These are phyloP conservation scores for Calvadosia cruxmelitensis DNA, from an alignment of 30 jellyfish, hydroid and myxozoan genomes.

Conservation along the genomic window DNA sequence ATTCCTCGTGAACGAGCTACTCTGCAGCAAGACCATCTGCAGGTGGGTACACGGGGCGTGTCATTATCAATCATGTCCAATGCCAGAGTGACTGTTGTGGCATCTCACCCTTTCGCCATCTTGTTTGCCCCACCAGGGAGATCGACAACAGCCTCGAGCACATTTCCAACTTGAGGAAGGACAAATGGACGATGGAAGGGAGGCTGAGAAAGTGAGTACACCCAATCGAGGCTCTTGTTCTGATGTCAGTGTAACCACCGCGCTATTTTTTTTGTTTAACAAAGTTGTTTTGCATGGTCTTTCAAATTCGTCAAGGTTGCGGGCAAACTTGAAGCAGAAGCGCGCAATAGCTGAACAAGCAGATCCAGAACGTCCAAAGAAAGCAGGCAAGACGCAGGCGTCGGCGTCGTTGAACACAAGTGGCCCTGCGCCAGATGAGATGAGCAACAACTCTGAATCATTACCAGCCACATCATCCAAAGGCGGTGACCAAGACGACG, in stretches of 20 bases:
- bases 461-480: too few species aligned
- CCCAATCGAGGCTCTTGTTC: too few species aligned
- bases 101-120: too few species aligned
- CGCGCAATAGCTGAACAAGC: slow-evolving; percentile 6
- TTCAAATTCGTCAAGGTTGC: too few species aligned
- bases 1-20: slow-evolving; percentile 81
- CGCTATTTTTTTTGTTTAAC: too few species aligned
- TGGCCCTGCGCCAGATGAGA: too few species aligned
- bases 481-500: slow-evolving; percentile 25
- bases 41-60: slow-evolving; percentile 43
- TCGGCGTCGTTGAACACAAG: too few species aligned
- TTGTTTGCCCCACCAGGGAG: slow-evolving; percentile 36
- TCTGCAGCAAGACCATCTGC: slow-evolving; percentile 80
- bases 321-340: background rate
- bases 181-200: slow-evolving; percentile 97
- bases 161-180: slow-evolving; percentile 80
- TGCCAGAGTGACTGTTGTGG: too few species aligned
- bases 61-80: background rate
- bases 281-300: too few species aligned
- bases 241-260: too few species aligned
- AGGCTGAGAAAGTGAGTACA: slow-evolving; percentile 81
- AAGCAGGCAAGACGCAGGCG: slow-evolving; percentile 10
- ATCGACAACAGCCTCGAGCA: slow-evolving; percentile 83
- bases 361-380: slow-evolving; percentile 18
- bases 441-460: too few species aligned